phyloP scores from a whole-genome alignment of 2,888 invertebrate species.

The Saturnia japonica region DNA sequence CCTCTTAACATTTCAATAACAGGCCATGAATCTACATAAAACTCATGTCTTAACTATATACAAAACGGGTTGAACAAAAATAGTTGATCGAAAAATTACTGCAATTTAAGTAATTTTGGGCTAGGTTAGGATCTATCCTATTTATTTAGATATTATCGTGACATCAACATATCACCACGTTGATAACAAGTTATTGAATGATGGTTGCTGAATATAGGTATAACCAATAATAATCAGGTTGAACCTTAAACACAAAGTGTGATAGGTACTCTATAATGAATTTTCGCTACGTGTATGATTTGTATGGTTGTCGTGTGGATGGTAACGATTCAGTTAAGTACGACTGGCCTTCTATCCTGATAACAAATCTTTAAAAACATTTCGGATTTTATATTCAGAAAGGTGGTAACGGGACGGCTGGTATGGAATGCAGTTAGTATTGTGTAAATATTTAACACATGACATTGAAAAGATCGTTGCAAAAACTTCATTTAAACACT shows the following conservation, averaged over 20 bases:
- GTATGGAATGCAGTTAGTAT: too few relatives aligned
- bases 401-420: not conserved
- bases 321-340: not conserved
- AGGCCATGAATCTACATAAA: not conserved
- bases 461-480: not conserved
- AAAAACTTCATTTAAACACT: conserved; percentile 46
- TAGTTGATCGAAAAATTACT: not conserved
- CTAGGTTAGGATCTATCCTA: too few relatives aligned
- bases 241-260: too few relatives aligned
- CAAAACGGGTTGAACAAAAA: not conserved
- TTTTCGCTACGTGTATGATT: too few relatives aligned
- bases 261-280: too few relatives aligned
- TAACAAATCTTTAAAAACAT: not conserved
- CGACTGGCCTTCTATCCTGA: not conserved
- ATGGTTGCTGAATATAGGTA: too few relatives aligned
- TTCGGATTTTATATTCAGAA: not conserved
- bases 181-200: too few relatives aligned
- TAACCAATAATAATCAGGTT: too few relatives aligned
- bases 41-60: not conserved
- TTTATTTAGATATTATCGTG: too few relatives aligned
- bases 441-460: not conserved
- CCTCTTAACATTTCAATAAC: not conserved
- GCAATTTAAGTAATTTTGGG: not conserved
- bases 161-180: too few relatives aligned
- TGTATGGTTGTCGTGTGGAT: not conserved